A percentile compares a stretch with the other conserved stretches of the same genome.
Conservation (phyloP, 30 jellyfish, hydroid and myxozoan genomes). For the Cassiopea xamachana region DNA sequence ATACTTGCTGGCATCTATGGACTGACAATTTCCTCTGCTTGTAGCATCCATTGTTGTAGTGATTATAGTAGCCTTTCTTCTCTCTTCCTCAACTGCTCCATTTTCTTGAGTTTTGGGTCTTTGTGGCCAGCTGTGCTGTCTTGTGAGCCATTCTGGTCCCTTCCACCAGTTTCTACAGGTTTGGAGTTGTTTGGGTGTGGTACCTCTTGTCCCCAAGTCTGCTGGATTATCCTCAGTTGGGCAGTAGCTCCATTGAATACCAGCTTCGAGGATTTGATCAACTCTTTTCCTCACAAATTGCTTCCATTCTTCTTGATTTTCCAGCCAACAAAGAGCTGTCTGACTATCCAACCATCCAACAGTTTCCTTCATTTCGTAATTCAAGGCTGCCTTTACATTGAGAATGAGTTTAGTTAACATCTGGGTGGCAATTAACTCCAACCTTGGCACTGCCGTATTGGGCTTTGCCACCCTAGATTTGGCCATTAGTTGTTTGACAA, state of each 20-base stretch:
- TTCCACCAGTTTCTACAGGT: conserved; percentile 20
- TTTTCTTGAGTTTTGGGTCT: background rate
- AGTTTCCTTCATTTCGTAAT: conserved; percentile 3
- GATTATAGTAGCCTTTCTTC: conserved; percentile 14
- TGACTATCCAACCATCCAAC: conserved; percentile 55
- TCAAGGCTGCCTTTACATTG: conserved; percentile 43
- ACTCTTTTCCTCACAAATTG: conserved; percentile 59
- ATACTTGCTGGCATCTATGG: conserved; percentile 29
- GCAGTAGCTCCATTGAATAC: conserved; percentile 54
- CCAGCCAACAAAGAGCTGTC: conserved; percentile 67
- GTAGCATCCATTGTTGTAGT: conserved; percentile 6
- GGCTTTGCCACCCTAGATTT: conserved; percentile 61
- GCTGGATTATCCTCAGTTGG: conserved; percentile 73
- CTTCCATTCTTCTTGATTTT: conserved; percentile 56
- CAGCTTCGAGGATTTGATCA: conserved; percentile 55
- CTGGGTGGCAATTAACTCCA: conserved; percentile 58
- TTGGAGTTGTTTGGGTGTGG: conserved; percentile 46
- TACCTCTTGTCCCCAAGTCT: conserved; percentile 70
- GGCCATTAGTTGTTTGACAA: conserved; percentile 41
- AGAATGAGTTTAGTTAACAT: conserved; percentile 42
- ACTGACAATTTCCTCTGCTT: conserved; percentile 8
- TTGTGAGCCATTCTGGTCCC: conserved; percentile 67
- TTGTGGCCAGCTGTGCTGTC: conserved; percentile 52
- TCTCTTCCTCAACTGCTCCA: conserved; percentile 7
- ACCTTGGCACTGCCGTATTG: conserved; percentile 35